phyloP scores from a whole-genome alignment of 2,888 invertebrate genomes.

The Drosophila mimica region DNA sequence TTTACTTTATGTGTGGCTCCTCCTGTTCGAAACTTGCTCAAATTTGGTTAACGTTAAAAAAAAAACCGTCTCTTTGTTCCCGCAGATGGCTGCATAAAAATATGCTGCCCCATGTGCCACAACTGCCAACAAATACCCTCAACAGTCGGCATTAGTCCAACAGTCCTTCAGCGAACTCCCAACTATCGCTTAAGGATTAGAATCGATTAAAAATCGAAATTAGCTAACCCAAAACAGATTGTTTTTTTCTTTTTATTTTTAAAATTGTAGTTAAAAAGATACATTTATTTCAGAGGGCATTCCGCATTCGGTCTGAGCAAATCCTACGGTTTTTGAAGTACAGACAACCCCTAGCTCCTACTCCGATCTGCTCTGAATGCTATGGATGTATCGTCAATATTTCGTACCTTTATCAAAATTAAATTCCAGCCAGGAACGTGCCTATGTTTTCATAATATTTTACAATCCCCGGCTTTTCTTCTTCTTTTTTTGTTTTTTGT shows the following conservation, averaged over 20 bases:
- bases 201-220: neutral
- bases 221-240: neutral
- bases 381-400: constrained; percentile 76
- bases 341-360: constrained; percentile 27
- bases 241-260: too few relatives aligned
- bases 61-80: constrained; percentile 43
- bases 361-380: constrained; percentile 12
- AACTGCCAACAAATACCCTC: constrained; percentile 29
- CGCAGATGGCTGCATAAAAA: constrained; percentile 46
- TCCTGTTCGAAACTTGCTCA: constrained; percentile 31
- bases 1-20: constrained; percentile 56
- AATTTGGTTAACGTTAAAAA: constrained; percentile 52
- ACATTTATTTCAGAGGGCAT: neutral
- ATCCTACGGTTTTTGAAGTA: neutral
- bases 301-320: neutral
- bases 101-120: constrained; percentile 29
- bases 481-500: constrained; percentile 17
- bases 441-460: constrained; percentile 49
- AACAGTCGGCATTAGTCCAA: neutral
- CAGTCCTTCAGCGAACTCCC: neutral
- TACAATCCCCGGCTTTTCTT: neutral
- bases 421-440: constrained; percentile 69
- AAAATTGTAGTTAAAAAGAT: too few relatives aligned
- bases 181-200: neutral
- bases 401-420: constrained; percentile 80